Evolutionary conservation across 2,888 invertebrate genomes (phyloP), one percentile per base, ranked within the genome.

Genomic region (Graphium colonna): DNA sequence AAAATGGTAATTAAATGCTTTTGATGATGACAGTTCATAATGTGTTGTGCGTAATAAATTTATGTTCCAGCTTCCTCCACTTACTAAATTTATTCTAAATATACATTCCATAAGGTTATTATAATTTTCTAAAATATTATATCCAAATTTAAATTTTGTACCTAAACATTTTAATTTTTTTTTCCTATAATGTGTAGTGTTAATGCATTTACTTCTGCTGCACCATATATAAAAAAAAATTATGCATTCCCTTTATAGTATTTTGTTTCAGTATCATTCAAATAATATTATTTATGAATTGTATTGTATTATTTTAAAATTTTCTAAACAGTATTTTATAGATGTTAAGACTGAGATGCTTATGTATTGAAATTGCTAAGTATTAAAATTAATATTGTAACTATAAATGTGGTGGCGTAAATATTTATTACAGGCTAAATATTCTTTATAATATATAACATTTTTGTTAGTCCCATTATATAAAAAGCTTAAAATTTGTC

Each of bases 341-440:
- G 82, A 78, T 79, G 60, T 79, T 87, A 87, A 87, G 88, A 87
- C 88, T 88, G 87, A 87, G 81, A 80, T 77, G 67, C 74, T 75
- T 74, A 78, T 83, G 77, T 83, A 82, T 80, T 79, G 69, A 76
- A 77, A 75, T 77, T 72, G 76, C 73, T 79, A 78, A 84, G 82
- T 85, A 85, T 85, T 86, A 79, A 78, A 77, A 57, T 40, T 71
- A 68, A 76, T 71, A 75, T 75, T 74, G 56, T 66, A 71, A 71
- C 69, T 75, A 72, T 73, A 63, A 68, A 72, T 45, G 79, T 82
- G 79, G 82, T 80, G 73, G 77, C 74, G 76, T 76, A 67, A 69
- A 75, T 73, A 75, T 72, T 73, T 80, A 77, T 73, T 79, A 65
- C 67, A 71, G 31, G 65, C 73, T 78, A 75, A n/a, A n/a, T n/a